Evolutionary conservation across 2,888 invertebrate species (phyloP).

Genomic region (Galeopsomyia nigrocyanea): DNA sequence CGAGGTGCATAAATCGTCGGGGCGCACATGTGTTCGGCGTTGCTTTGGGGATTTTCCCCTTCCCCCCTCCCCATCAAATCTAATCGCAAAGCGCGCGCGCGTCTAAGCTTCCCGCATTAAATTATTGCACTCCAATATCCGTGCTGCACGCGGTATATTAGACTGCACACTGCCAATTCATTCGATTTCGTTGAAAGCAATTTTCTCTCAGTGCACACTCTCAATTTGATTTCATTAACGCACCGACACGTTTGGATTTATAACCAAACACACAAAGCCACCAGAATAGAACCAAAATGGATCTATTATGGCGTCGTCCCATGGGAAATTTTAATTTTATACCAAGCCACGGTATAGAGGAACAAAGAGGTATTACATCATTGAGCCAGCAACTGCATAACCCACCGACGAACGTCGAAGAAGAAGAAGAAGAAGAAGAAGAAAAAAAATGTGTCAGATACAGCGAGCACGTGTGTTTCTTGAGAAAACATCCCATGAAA

Average conservation of each 20-base stretch:
- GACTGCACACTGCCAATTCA: background rate
- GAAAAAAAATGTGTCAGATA: constrained; percentile 26
- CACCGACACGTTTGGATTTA: too few relatives aligned
- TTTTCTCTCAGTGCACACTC: background rate
- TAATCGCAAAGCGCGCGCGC: constrained; percentile 14
- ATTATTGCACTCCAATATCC: constrained; percentile 31
- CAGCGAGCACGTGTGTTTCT: constrained; percentile 24
- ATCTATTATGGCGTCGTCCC: too few relatives aligned
- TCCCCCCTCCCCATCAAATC: constrained; percentile 9
- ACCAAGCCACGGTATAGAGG: background rate
- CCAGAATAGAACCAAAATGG: too few relatives aligned
- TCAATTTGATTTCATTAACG: too few relatives aligned
- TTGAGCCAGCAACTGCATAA: background rate
- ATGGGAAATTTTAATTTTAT: too few relatives aligned
- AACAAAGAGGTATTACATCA: constrained; percentile 15
- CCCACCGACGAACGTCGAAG: too few relatives aligned
- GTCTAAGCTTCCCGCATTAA: constrained; percentile 25
- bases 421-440: background rate
- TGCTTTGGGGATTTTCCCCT: background rate
- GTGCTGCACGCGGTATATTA: background rate
- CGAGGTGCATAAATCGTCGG: constrained; percentile 5
- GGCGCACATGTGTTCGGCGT: background rate
- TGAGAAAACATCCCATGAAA: constrained; percentile 24
- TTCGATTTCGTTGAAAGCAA: constrained; percentile 1
- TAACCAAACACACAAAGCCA: too few relatives aligned